These are phyloP conservation scores for Anguilla obscura DNA, from an alignment of 2,797 vertebrate species.

Conservation along the genomic window DNA sequence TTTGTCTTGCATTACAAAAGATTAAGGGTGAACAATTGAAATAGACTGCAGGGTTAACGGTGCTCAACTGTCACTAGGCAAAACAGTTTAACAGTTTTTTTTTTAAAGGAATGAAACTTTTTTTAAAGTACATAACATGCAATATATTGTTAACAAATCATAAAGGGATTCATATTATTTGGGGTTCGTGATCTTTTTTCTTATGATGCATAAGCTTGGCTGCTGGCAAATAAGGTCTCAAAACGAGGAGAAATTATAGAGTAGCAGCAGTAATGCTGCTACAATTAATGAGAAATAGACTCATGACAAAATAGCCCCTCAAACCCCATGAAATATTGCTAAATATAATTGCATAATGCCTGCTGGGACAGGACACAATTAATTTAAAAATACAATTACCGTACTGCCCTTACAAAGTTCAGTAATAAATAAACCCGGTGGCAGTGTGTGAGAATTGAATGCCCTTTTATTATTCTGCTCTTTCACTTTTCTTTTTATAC, in stretches of 20 bases:
- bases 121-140: background rate
- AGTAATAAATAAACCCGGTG: constrained; percentile 9
- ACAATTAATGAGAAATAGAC: background rate
- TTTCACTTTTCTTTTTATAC: background rate
- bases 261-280: background rate
- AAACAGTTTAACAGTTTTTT: background rate
- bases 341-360: constrained; percentile 7
- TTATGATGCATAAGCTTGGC: background rate
- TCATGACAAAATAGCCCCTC: background rate
- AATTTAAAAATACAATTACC: background rate
- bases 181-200: background rate
- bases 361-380: background rate
- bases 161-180: background rate
- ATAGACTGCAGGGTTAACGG: background rate
- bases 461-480: background rate
- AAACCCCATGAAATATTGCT: background rate
- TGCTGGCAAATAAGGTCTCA: background rate
- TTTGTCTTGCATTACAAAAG: background rate
- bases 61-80: background rate
- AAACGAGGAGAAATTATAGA: background rate
- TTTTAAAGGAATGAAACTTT: background rate
- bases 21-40: background rate
- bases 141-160: background rate
- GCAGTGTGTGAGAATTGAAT: background rate
- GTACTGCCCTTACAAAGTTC: background rate